phyloP scores from a whole-genome alignment of 2,113 vertebrate genomes.

The Spilogale gracilis region DNA sequence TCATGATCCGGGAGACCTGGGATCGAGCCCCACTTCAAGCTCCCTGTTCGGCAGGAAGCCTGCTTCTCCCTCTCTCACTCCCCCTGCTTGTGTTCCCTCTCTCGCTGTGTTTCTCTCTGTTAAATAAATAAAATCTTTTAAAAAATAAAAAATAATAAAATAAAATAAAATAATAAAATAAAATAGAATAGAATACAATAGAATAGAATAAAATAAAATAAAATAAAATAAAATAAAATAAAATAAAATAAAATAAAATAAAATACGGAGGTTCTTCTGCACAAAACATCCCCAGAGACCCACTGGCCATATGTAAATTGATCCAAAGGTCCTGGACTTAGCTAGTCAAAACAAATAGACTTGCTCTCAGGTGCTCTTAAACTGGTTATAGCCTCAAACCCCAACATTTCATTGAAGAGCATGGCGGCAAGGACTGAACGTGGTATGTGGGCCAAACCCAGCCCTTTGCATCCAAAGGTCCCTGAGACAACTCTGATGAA shows the following conservation, averaged over 20 bases:
- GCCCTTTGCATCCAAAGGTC: accelerated
- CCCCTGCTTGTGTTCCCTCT: no score
- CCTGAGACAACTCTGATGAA: background rate
- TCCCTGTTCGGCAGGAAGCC: no score
- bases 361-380: background rate
- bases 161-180: no score
- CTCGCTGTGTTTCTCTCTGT: no score
- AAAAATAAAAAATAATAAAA: no score
- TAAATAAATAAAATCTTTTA: no score
- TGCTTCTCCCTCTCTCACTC: no score
- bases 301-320: background rate
- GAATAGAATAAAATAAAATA: no score
- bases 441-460: background rate
- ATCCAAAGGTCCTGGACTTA: background rate
- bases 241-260: background rate
- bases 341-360: background rate
- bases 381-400: background rate
- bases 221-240: no score
- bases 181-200: no score
- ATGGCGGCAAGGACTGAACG: background rate
- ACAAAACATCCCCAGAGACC: background rate
- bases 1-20: no score
- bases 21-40: no score
- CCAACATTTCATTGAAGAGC: background rate
- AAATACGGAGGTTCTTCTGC: background rate